A percentile compares a stretch with the other conserved stretches of the same genome.
phyloP scores from a whole-genome alignment of 2,113 vertebrate species.

The Leucopsar rothschildi region DNA sequence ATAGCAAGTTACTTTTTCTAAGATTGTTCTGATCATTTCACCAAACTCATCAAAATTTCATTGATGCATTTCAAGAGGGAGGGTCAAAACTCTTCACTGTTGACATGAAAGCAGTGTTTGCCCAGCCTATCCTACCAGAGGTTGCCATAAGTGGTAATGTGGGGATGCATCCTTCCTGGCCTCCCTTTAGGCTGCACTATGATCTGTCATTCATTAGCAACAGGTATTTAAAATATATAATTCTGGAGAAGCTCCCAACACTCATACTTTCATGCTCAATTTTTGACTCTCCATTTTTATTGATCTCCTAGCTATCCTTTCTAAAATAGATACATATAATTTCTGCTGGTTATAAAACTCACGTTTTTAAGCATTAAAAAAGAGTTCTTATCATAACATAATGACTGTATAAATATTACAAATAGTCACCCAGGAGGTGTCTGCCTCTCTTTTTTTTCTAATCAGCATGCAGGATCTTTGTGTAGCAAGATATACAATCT shows the following conservation, averaged over 20 bases:
- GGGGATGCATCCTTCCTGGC: background rate
- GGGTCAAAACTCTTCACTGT: background rate
- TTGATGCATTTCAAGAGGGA: background rate
- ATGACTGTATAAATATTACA: background rate
- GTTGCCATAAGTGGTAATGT: background rate
- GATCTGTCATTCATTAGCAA: background rate
- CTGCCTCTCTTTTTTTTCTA: background rate
- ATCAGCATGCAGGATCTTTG: background rate
- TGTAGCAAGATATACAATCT: background rate
- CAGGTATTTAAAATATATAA: background rate
- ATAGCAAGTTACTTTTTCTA: background rate
- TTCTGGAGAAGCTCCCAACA: background rate
- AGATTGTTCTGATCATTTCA: background rate
- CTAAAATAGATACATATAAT: background rate
- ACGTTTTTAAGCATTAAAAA: background rate
- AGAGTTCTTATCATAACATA: background rate
- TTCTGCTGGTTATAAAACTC: background rate
- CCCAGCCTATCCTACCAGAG: background rate
- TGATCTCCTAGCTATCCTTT: background rate
- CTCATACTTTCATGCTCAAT: background rate
- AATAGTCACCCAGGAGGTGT: background rate
- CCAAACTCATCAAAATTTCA: background rate
- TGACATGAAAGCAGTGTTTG: background rate
- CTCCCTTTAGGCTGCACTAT: fast-evolving
- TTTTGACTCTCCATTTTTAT: background rate